Evolutionary conservation across 2,797 vertebrate genomes (phyloP), one percentile per base, ranked within the genome.

Genomic region (Podargus strigoides): DNA sequence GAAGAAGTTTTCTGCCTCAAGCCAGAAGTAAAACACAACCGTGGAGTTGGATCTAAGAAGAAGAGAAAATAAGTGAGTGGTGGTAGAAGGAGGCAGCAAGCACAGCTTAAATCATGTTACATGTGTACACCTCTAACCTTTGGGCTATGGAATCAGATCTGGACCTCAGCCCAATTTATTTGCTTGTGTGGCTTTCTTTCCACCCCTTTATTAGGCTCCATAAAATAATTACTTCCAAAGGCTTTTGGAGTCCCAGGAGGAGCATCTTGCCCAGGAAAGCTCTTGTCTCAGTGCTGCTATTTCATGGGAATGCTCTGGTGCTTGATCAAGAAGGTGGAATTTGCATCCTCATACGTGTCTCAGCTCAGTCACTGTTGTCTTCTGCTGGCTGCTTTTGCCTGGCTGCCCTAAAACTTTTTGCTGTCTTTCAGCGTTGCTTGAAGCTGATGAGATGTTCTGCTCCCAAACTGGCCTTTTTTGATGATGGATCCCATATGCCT

Each of bases 311-410:
- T 21, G 4, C 5, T 13, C 32, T 1, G 8, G 49, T 46, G 21
- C 64, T 55, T 30, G 70, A 10, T 67, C 16, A 28, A 42, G 70
- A 62, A 63, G 17, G 5, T n/a, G 46, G 8, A 41, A 23, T 49
- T 53, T 7, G 10, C 60, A 2, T 44, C 4, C 3, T 24, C 20
- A 12, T 13, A 20, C 3, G 0, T 14, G 12, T 59, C 36, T 55
- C 23, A 7, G 14, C 32, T 75, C 32, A 32, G 30, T 20, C 41
- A 12, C 41, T 21, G 11, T 16, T 74, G 32, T 37, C 39, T 63
- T 52, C 49, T 56, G 3, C 58, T 53, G 37, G 12, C 9, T 63
- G 24, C 13, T 63, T 76, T 41, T 53, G 1, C 14, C 28, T 50
- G 26, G 27, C 14, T 11, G 2, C 42, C 36, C 36, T 13, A 7